Evolutionary conservation across 2,888 invertebrate genomes (phyloP).

Genomic region (Drosophila kanekoi): DNA sequence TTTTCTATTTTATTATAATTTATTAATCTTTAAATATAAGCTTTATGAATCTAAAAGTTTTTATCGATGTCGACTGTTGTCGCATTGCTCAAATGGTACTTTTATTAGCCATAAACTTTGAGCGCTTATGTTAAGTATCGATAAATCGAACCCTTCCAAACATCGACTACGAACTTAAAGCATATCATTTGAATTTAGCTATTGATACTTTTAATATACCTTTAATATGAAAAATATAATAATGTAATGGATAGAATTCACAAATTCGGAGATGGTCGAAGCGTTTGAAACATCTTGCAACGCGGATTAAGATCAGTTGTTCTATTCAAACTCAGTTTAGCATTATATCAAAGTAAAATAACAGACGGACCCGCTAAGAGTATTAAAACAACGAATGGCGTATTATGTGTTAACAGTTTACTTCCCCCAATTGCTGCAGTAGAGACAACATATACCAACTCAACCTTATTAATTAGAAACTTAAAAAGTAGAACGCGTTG

Average conservation of each 20-base stretch:
- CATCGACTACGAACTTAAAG: background rate
- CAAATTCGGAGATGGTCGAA: too few species aligned
- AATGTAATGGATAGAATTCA: too few species aligned
- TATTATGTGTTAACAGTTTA: slow-evolving; percentile 54
- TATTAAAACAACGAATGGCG: slow-evolving; percentile 20
- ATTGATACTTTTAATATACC: too few species aligned
- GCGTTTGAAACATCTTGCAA: too few species aligned
- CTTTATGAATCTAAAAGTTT: background rate
- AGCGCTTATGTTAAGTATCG: background rate
- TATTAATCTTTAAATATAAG: too few species aligned
- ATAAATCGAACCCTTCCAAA: background rate
- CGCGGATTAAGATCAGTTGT: too few species aligned
- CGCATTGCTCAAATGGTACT: background rate
- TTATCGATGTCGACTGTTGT: slow-evolving; percentile 5
- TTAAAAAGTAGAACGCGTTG: slow-evolving; percentile 50
- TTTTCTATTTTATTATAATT: background rate
- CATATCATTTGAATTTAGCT: too few species aligned
- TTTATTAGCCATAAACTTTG: background rate
- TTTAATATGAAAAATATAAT: too few species aligned
- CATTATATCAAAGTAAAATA: too few species aligned
- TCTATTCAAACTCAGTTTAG: too few species aligned
- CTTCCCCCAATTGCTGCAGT: slow-evolving; percentile 6
- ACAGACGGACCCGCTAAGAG: background rate
- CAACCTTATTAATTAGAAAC: slow-evolving; percentile 52
- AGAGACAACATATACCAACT: slow-evolving; percentile 21